A percentile compares a stretch with the other conserved stretches of the same genome.
Conservation (phyloP, 2,797 vertebrate species). For the Glyptemys insculpta region DNA sequence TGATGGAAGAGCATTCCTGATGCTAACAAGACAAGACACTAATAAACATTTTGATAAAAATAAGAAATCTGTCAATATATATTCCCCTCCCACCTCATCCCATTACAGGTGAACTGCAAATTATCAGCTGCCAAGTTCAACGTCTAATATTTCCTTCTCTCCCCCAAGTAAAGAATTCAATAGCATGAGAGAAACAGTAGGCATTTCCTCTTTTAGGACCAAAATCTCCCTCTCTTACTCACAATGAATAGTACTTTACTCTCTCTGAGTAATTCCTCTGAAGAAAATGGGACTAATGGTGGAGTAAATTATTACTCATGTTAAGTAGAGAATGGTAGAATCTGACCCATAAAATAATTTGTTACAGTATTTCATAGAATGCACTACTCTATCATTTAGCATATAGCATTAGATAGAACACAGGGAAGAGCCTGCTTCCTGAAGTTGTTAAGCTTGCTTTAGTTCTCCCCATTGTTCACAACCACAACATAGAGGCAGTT, state of each 20-base stretch:
- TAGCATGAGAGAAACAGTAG: not conserved
- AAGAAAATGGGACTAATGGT: not conserved
- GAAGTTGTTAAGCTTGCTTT: not conserved
- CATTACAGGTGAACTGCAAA: constrained; percentile 29
- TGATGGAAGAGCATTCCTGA: not conserved
- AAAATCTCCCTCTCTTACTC: not conserved
- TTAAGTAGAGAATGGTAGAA: not conserved
- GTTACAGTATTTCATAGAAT: not conserved
- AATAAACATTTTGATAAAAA: not conserved
- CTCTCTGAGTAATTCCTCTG: not conserved
- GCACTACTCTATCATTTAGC: not conserved
- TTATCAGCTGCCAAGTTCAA: constrained; percentile 15
- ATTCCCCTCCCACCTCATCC: not conserved
- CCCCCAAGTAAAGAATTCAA: constrained; percentile 10
- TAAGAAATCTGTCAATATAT: constrained; percentile 27
- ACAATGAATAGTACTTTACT: not conserved
- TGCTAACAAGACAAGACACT: not conserved
- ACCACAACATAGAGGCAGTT: not conserved
- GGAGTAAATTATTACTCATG: not conserved
- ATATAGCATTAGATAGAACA: not conserved
- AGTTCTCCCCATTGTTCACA: not conserved
- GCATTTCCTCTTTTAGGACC: not conserved
- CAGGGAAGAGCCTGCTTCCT: not conserved
- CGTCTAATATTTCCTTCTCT: not conserved
- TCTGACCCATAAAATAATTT: not conserved